Base-by-base conservation (phyloP, 1,140 invertebrate species). In the Euura lappo region DNA sequence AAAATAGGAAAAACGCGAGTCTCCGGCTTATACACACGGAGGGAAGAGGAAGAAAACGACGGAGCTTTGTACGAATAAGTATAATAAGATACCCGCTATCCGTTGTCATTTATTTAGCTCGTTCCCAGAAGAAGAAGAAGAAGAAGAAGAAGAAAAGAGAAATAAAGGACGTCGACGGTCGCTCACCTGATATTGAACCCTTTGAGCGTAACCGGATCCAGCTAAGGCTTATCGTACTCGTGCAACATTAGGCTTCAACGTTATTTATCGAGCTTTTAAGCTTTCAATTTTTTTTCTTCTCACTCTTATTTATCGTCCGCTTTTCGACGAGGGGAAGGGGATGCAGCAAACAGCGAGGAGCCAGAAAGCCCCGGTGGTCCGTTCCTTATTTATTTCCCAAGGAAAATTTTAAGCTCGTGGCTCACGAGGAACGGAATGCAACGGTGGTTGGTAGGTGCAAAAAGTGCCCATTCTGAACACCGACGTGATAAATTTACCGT, bases 191-290 rank as follows among this genome's bases (percentile, higher is more conserved):
- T 60, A 60, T 60, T n/a, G 51, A 60, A 60, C 51, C 51, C 51
- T 60, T 60, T 60, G 51, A 60, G 51, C 51, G 51, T 60, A 60
- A 44, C 66, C 66, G 13, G 44, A 66, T 51, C 65, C 69, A 68
- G 72, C 81, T 77, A 77, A 75, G 72, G 84, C 84, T 87, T 87
- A 87, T 87, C 85, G 81, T 80, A 80, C 85, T 87, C 84, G 86
- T 87, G 85, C 85, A 86, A 87, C 85, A 87, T 87, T 87, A 87
- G 79, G 79, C 82, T 83, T 82, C 74, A 73, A 75, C 80, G 79
- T 86, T 84, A 85, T 86, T 87, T 81, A 85, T 81, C 79, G 76
- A 75, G 73, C 74, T 76, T 81, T 75, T 75, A 69, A 46, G 68
- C 77, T 83, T 84, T 81, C 79, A 76, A 79, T 78, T 79, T 77